Conservation (phyloP, 2,113 vertebrate species). For the Brachypteracias leptosomus region DNA sequence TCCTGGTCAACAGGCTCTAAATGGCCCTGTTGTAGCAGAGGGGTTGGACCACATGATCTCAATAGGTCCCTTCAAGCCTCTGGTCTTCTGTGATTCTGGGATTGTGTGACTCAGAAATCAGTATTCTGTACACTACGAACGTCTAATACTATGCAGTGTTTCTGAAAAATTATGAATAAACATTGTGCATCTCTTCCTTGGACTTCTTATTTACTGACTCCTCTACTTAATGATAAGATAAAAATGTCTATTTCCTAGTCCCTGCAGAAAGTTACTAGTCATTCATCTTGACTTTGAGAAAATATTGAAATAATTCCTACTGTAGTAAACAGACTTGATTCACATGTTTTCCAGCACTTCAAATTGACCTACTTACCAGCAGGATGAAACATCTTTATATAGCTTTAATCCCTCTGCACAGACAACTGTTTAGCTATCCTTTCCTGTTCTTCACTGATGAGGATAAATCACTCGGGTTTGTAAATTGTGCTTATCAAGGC, state of each 20-base stretch:
- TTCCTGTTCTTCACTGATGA: neutral
- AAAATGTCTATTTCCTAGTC: neutral
- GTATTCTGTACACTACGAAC: neutral
- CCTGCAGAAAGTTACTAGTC: neutral
- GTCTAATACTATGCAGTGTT: neutral
- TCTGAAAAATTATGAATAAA: neutral
- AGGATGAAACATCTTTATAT: neutral
- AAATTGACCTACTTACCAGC: neutral
- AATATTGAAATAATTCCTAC: neutral
- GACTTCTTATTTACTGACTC: neutral
- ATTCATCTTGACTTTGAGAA: neutral
- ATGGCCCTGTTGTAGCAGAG: neutral
- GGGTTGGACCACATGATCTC: neutral
- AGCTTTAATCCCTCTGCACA: neutral
- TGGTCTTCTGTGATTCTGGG: neutral
- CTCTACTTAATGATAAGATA: neutral
- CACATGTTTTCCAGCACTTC: neutral
- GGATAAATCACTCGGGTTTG: neutral
- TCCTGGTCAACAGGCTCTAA: neutral
- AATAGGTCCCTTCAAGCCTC: neutral
- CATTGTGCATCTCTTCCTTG: neutral
- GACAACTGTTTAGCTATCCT: neutral
- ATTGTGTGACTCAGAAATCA: neutral
- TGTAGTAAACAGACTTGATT: neutral
- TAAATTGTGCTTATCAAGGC: neutral